Evolutionary conservation across 2,888 invertebrate species (phyloP), one percentile per base, ranked within the genome.

Genomic region (Melinaea marsaeus): DNA sequence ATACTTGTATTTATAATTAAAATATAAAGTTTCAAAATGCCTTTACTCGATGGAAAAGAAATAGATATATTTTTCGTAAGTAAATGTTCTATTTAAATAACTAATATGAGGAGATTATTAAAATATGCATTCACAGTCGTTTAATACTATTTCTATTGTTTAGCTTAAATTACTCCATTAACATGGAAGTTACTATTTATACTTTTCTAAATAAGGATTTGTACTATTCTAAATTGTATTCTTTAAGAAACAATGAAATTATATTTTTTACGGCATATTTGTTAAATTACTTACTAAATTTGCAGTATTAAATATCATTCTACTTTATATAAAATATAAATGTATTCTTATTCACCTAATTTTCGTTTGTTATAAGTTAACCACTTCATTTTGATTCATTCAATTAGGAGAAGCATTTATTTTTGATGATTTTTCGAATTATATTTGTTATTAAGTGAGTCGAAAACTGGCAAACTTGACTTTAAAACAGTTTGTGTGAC

Each of bases 51-150:
- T 68, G 88, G 89, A 62, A 90, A 90, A 75, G 88, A 90, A 82
- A 87, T 88, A 35, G 88, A 90, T 58, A 85, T 91, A 75, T 89
- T 90, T 74, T 91, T 91, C 68, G 91, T 91, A 84, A 91, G 91
- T 90, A 74, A 57, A 51, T 35, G n/a, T 33, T 35, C 22, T 47
- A 59, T 45, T 46, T 48, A 9, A 42, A 9, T 34, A 33, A 22
- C 2, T 54, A 51, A 22, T 13, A n/a, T 48, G 13, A 13, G 6
- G 48, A 48, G 48, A 13, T 13, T n/a, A 13, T 1, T 48, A 13
- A 48, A n/a, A 48, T 1, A 6, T 37, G 4, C 37, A 37, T 37
- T 37, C 37, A 37, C 7, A 37, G 7, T 37, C 37, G 5, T 22
- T 22, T 22, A 37, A 6, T 37, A 7, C 37, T 1, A 2, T 37